Base-by-base conservation (phyloP, 2,888 invertebrate genomes). In the Acleris laterana region DNA sequence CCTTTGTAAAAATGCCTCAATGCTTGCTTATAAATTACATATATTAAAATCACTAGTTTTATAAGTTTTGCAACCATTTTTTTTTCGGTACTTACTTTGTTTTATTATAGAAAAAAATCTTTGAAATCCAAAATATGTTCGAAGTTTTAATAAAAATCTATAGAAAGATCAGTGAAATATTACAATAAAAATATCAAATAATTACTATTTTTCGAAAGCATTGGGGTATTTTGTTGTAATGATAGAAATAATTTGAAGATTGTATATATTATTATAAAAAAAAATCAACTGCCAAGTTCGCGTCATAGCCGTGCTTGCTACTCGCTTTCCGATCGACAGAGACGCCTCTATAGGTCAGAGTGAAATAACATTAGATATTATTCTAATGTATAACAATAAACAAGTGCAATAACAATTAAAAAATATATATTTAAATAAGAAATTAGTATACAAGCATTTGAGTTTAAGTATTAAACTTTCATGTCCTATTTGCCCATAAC, bases 241-340 rank as follows among this genome's bases (percentile, higher is more conserved):
- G 49, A 25, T 62, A 22, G 25, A 49, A 9, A 60, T 62, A 48
- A 57, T 66, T 62, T 66, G 28, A 32, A 66, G 62, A 46, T 57
- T 66, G 66, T 66, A 66, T 62, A 66, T 66, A 66, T 62, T 60
- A 60, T 63, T 51, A 46, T 42, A 56, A 49, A 52, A 51, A 51
- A 59, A 66, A 69, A 77, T 75, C 75, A 75, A 79, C 80, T 80
- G 80, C 80, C 79, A 80, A 66, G 17, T 62, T 52, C 57, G 42
- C 61, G 48, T 48, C 56, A 61, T 32, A 20, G 55, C 42, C 20
- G 42, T 20, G 9, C 20, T 20, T 22, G 38, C n/a, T 42, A 42
- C 55, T 42, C 38, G 42, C 42, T 55, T 55, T 42, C 55, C 38
- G 49, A 46, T 46, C 46, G 46, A 46, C 6, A 46, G 46, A 46